Percentiles rank a stretch among this genome's conserved stretches.
Conservation (phyloP, 2,797 vertebrate genomes). For the Diceros bicornis region DNA sequence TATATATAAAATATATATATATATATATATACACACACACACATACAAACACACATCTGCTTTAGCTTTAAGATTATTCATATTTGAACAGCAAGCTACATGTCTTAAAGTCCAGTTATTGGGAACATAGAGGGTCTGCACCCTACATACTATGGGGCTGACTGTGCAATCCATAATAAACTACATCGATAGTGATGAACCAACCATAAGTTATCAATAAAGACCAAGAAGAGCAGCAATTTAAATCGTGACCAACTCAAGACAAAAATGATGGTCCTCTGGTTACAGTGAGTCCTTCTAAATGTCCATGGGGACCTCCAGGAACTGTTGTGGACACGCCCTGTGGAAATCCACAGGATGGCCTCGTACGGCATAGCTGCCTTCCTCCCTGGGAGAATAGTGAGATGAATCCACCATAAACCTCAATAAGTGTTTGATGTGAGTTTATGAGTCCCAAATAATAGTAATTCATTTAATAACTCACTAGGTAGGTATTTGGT, state of each 20-base stretch:
- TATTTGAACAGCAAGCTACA: neutral
- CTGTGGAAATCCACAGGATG: neutral
- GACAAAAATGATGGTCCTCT: neutral
- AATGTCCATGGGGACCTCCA: neutral
- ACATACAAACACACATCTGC: neutral
- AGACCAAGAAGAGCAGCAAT: neutral
- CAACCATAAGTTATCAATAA: neutral
- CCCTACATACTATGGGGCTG: neutral
- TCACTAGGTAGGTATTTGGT: neutral
- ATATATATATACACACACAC: neutral
- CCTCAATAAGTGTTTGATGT: neutral
- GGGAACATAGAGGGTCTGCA: neutral
- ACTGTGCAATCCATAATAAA: neutral
- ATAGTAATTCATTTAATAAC: neutral
- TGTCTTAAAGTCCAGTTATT: neutral
- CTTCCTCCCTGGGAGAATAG: neutral
- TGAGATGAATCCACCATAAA: neutral
- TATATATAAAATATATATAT: neutral
- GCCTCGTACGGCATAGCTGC: neutral
- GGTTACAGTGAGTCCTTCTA: neutral
- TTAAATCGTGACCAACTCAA: neutral
- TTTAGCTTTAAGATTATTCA: conserved; percentile 20
- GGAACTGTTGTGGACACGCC: neutral
- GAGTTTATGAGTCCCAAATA: neutral
- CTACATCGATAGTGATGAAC: neutral